phyloP scores from a whole-genome alignment of 2,113 vertebrate genomes.

The Elephas maximus region DNA sequence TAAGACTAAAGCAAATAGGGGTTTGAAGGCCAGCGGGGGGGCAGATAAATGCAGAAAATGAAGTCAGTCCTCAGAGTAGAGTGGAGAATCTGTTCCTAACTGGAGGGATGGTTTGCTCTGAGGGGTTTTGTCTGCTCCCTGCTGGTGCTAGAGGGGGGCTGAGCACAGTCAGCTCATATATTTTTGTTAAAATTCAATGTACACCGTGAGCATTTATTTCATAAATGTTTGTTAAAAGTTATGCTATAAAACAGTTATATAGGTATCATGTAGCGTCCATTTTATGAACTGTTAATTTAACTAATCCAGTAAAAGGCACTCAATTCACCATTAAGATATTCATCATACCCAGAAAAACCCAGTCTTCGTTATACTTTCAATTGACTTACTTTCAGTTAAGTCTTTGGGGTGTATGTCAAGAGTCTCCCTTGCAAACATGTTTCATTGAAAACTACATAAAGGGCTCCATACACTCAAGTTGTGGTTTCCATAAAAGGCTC shows the following conservation, averaged over 20 bases:
- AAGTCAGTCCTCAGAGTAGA: neutral
- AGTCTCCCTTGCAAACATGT: slow-evolving; percentile 24
- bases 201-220: neutral
- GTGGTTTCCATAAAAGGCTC: slow-evolving; percentile 24
- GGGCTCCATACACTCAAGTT: slow-evolving; percentile 10
- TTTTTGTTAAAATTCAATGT: neutral
- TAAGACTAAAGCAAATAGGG: neutral
- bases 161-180: too few relatives aligned
- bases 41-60: neutral
- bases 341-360: neutral
- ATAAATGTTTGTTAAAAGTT: neutral
- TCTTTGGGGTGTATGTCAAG: neutral
- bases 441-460: slow-evolving; percentile 55
- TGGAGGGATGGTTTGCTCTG: neutral
- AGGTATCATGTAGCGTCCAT: neutral
- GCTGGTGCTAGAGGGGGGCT: too few relatives aligned
- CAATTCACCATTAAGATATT: neutral
- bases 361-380: neutral
- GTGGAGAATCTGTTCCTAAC: neutral
- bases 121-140: too few relatives aligned
- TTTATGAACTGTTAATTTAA: slow-evolving; percentile 4
- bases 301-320: neutral
- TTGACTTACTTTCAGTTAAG: neutral
- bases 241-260: slow-evolving; percentile 1
- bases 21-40: neutral